Evolutionary conservation across 2,888 invertebrate genomes (phyloP), one percentile per base, ranked within the genome.

Genomic region (Aphidoletes aphidimyza): DNA sequence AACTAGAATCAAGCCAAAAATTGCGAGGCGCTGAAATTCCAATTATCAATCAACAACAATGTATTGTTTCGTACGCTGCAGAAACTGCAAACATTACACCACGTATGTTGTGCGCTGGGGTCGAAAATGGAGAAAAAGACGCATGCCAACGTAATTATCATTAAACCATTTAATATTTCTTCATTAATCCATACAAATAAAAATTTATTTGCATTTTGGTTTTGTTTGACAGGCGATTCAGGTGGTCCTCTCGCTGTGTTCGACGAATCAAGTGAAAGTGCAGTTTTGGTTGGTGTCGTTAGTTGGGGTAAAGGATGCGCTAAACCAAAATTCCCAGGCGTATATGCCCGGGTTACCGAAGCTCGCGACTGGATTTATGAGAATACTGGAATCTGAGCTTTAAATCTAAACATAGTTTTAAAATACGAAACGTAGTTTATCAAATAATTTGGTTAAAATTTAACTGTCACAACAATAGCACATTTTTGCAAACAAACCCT

Each of bases 21-120:
- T 86, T 92, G 45, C 93, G 93, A 86, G 91, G 89, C 84, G 92
- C 91, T 0, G 86, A 90, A 49, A 91, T 93, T 0, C 91, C 92
- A 0, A 91, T 92, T 87, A 91, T 93, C 9, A 91, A 89, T 86
- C 90, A 91, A 3, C 87, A 89, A 0, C 86, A 89, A 0, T 94
- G 94, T 86, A 88, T 87, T 0, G 87, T 88, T 0, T 91, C 91
- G 0, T 93, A 93, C 86, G 87, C 89, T 8, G 89, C 89, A n/a
- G 90, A n/a, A n/a, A n/a, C n/a, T n/a, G n/a, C n/a, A n/a, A n/a
- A 87, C 1, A 91, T 91, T 45, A 92, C 93, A 0, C 88, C 91
- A 0, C 90, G 90, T 0, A 93, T 93, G 92, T 88, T 93, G 0
- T 94, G 94, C 87, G 93, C 93, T 37, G 93, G 93, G 0, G 89